Conservation (phyloP, 2,797 vertebrate species). For the Pygocentrus nattereri region DNA sequence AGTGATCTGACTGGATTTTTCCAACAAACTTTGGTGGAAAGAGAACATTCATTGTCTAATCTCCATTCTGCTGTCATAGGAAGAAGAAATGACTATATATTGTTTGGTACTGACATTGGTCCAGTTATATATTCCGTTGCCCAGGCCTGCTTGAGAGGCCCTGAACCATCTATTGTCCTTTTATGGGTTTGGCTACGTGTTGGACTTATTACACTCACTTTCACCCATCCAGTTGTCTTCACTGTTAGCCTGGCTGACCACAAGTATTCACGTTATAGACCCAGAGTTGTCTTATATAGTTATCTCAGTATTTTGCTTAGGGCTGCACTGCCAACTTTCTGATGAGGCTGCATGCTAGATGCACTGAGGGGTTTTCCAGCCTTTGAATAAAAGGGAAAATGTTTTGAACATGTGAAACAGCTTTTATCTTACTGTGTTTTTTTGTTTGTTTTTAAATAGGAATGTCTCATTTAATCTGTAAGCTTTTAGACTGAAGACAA, state of each 20-base stretch:
- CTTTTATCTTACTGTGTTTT: not conserved
- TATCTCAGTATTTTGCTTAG: not conserved
- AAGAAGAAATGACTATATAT: not conserved
- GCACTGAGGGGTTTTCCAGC: not conserved
- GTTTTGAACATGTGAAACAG: not conserved
- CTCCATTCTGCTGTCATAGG: not conserved
- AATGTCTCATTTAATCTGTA: not conserved
- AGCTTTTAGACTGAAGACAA: not conserved
- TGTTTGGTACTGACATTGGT: not conserved
- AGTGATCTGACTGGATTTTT: not conserved
- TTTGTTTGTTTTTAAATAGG: not conserved
- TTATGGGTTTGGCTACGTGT: constrained; percentile 46
- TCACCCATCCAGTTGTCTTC: constrained; percentile 9
- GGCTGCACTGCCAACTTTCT: constrained; percentile 2
- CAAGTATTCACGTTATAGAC: constrained; percentile 10
- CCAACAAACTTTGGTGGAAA: not conserved
- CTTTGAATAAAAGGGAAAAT: not conserved
- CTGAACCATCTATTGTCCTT: constrained; percentile 52
- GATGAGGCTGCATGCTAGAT: not conserved
- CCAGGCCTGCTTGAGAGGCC: not conserved
- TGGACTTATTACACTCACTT: constrained; percentile 23
- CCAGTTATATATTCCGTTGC: not conserved
- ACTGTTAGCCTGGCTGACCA: not conserved
- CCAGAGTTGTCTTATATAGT: not conserved
- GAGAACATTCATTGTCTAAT: not conserved